These are phyloP conservation scores for Holothuria glaberrima DNA, from an alignment of 35 echinoderm and acorn worm species.

Conservation along the genomic window DNA sequence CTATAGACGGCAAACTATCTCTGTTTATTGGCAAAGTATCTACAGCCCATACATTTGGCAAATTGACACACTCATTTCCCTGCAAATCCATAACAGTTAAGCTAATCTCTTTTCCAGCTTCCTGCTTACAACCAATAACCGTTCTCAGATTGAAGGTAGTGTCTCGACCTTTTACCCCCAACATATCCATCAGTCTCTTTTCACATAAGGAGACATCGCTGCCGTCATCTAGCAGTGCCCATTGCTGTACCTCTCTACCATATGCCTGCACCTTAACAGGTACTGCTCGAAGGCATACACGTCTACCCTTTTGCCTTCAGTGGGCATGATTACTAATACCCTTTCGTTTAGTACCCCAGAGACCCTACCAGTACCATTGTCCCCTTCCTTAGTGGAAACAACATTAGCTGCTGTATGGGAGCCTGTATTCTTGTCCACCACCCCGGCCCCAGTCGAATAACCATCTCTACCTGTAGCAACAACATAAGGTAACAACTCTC, in stretches of 20 bases:
- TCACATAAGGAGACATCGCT: constrained; percentile 22
- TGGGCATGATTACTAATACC: neutral
- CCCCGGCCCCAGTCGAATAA: neutral
- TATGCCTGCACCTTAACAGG: neutral
- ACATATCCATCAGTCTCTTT: constrained; percentile 33
- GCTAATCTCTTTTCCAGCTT: constrained; percentile 8
- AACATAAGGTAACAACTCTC: too few species aligned
- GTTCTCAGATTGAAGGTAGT: constrained; percentile 57
- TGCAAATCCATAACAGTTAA: constrained; percentile 11
- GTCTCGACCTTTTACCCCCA: constrained; percentile 38
- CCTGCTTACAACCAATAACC: constrained; percentile 29
- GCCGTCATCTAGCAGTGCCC: constrained; percentile 2
- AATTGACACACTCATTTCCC: neutral
- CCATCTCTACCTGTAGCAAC: too few species aligned
- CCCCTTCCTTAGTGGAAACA: neutral
- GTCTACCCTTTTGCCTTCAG: neutral
- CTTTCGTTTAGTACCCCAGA: neutral
- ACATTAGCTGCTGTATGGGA: neutral
- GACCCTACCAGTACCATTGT: neutral
- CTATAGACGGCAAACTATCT: neutral
- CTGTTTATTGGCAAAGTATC: neutral
- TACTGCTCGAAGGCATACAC: too few species aligned
- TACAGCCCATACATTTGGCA: constrained; percentile 24
- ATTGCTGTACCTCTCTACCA: constrained; percentile 4
- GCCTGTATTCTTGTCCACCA: neutral